These are phyloP conservation scores for Bibio marci DNA, from an alignment of 2,888 invertebrate genomes.

Conservation along the genomic window DNA sequence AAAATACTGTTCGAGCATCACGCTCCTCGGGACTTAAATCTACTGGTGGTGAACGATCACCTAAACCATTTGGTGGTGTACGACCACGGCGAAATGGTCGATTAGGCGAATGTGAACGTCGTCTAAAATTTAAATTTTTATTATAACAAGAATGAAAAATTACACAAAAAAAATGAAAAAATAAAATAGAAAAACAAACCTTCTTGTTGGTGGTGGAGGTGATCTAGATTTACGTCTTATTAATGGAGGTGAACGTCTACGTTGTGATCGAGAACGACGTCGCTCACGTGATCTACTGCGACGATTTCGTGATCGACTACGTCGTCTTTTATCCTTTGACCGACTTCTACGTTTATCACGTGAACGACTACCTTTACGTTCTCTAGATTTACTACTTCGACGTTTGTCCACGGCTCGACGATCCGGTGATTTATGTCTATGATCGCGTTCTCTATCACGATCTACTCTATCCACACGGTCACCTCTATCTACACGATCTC, in stretches of 20 bases:
- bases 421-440: slow-evolving; percentile 8
- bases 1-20: slow-evolving; percentile 96
- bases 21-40: slow-evolving; percentile 91
- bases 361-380: slow-evolving; percentile 1
- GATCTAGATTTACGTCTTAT: not conserved
- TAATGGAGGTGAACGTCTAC: no score
- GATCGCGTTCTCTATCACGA: no score
- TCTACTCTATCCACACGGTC: no score
- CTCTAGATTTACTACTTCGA: slow-evolving; percentile 19
- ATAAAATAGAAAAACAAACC: no score
- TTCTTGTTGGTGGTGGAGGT: no score
- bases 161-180: no score
- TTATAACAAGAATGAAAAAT: no score
- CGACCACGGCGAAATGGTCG: slow-evolving; percentile 26
- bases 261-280: slow-evolving; percentile 1
- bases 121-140: slow-evolving; percentile 14
- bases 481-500: no score
- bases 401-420: slow-evolving; percentile 1
- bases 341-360: slow-evolving; percentile 9
- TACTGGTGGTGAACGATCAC: slow-evolving; percentile 40
- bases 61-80: slow-evolving; percentile 33
- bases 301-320: slow-evolving; percentile 15
- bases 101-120: slow-evolving; percentile 26
- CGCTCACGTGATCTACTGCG: slow-evolving; percentile 14
- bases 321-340: slow-evolving; percentile 14